Conservation (phyloP, 2,797 vertebrate species). For the Todus mexicanus region DNA sequence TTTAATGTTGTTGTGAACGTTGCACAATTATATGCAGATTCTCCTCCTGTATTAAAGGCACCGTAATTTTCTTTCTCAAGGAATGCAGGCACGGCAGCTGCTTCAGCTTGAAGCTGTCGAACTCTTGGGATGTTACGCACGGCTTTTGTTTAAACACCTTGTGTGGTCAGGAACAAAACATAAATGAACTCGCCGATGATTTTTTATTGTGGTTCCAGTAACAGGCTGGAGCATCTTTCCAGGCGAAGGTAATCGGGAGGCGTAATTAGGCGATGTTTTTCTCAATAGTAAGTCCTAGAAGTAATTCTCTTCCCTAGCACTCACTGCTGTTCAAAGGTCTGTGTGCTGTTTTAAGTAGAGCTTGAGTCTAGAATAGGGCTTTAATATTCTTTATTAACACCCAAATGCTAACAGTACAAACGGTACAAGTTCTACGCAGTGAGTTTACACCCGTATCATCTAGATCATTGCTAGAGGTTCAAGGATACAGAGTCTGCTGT, state of each 20-base stretch:
- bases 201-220: slow-evolving; percentile 43
- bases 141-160: background rate
- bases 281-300: background rate
- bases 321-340: slow-evolving; percentile 11
- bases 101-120: background rate
- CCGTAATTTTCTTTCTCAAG: background rate
- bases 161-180: slow-evolving; percentile 1
- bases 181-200: background rate
- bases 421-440: background rate
- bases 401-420: background rate
- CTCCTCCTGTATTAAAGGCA: background rate
- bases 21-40: background rate
- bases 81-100: slow-evolving; percentile 9
- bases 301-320: background rate
- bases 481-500: background rate
- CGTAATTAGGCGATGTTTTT: background rate
- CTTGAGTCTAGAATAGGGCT: background rate
- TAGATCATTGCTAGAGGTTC: background rate
- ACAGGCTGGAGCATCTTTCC: slow-evolving; percentile 37
- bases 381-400: too few species aligned
- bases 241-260: background rate
- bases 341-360: background rate
- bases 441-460: background rate
- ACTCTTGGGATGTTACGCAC: background rate
- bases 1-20: background rate